Base-by-base conservation (phyloP, 2,888 invertebrate species). In the Caenorhabditis sp. region DNA sequence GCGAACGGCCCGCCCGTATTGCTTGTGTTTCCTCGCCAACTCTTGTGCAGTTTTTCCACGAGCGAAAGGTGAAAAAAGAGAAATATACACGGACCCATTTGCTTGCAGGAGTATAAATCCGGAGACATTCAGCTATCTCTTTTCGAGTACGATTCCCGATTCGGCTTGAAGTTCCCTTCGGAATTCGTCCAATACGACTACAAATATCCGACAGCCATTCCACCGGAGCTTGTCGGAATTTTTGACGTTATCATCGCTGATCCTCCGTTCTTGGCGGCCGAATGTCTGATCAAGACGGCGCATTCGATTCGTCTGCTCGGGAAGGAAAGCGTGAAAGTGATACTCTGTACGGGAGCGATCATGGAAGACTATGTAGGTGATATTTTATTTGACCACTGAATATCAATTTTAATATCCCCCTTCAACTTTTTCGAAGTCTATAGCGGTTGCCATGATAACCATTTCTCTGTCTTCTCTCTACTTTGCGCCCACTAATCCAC, bases 251-350 rank as follows among this genome's bases (percentile, higher is more conserved):
- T 97, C 0, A 91, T 98, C 61, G 95, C 94, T 0, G 97, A 98
- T 91, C 97, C 98, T 1, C 98, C 98, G 0, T 97, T 96, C 90
- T 91, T 98, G 2, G 94, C 95, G 0, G 93, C 95, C 83, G 96
- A 96, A 89, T 97, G 97, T 90, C 91, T 96, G 52, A 92, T 92
- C 0, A 95, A 96, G 91, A 93, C 93, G 0, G 92, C 94, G 0
- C 90, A 92, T 70, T 95, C 95, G 0, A 92, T 96, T 1, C 93
- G 93, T 82, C 92, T 92, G 83, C 89, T 97, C 59, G 90, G 92
- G 0, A 94, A 93, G 89, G 27, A 71, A 9, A 52, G 71, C 6
- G 92, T 92, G 9, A 93, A 93, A 89, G 92, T 96, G 27, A 92
- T 96, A 1, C 91, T 97, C 7, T 96, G 96, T 87, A 96, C 96